Conservation (phyloP, 1,140 invertebrate genomes). For the Drosophila pseudoananassae region DNA sequence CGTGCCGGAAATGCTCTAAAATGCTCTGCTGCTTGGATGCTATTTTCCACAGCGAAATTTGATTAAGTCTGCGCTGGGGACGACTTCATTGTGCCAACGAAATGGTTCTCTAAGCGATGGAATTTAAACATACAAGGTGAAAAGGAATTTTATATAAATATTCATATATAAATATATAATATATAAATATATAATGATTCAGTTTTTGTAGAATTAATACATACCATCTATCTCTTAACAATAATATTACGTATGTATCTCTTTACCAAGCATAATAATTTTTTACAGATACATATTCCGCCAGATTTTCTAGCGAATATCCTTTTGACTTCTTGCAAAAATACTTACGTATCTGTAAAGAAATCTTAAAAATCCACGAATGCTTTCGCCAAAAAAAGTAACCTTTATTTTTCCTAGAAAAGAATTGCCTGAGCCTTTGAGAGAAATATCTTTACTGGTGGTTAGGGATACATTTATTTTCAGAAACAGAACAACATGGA, state of each 20-base stretch:
- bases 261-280: no score
- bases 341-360: not conserved
- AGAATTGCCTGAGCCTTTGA: no score
- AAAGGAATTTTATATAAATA: no score
- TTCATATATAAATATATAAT: no score
- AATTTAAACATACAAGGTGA: constrained; percentile 43
- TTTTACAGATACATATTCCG: no score
- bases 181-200: no score
- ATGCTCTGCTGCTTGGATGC: constrained; percentile 15
- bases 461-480: not conserved
- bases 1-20: constrained; percentile 42
- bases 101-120: constrained; percentile 35
- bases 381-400: not conserved
- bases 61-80: constrained; percentile 68
- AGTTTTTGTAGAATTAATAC: no score
- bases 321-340: not conserved
- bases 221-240: no score
- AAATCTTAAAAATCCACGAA: not conserved
- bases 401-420: not conserved
- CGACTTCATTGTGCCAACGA: constrained; percentile 65
- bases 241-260: no score
- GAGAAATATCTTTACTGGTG: no score
- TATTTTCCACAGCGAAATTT: constrained; percentile 68
- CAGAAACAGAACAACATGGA: not conserved
- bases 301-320: not conserved